Percentiles rank a stretch among this genome's conserved stretches.
Evolutionary conservation across 2,113 vertebrate species (phyloP).

Genomic region (Rhea pennata): DNA sequence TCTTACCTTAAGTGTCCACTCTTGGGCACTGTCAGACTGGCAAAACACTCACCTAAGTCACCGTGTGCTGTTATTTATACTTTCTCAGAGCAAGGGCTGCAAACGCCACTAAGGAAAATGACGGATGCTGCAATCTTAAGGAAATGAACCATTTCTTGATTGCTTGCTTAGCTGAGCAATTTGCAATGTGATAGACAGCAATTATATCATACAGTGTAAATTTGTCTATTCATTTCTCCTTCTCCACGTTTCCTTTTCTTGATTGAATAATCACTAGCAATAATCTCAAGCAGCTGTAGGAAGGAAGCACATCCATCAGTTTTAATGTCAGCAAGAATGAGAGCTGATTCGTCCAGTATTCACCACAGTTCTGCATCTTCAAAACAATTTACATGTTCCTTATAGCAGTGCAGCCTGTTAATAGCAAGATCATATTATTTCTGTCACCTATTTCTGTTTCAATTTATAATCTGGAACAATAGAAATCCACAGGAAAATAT

Average conservation of each 20-base stretch:
- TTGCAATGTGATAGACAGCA: conserved; percentile 49
- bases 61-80: neutral
- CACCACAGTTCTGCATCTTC: neutral
- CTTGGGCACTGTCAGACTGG: neutral
- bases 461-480: neutral
- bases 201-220: conserved; percentile 57
- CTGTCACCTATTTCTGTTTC: neutral
- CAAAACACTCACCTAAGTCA: conserved; percentile 5
- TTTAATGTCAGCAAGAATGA: conserved; percentile 57
- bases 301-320: conserved; percentile 56
- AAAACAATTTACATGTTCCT: neutral
- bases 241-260: conserved; percentile 60
- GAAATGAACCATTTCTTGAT: conserved; percentile 62
- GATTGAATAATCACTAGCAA: conserved; percentile 67
- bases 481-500: neutral
- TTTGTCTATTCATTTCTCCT: conserved; percentile 54
- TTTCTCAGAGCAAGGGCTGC: neutral
- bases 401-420: neutral
- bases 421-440: neutral
- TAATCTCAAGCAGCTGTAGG: conserved; percentile 66
- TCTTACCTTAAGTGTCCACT: neutral
- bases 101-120: neutral
- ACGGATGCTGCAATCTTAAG: conserved; percentile 34
- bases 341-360: conserved; percentile 22
- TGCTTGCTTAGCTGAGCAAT: conserved; percentile 60